Evolutionary conservation across 2,888 invertebrate genomes (phyloP), one percentile per base, ranked within the genome.

Genomic region (Apodemia duryi): DNA sequence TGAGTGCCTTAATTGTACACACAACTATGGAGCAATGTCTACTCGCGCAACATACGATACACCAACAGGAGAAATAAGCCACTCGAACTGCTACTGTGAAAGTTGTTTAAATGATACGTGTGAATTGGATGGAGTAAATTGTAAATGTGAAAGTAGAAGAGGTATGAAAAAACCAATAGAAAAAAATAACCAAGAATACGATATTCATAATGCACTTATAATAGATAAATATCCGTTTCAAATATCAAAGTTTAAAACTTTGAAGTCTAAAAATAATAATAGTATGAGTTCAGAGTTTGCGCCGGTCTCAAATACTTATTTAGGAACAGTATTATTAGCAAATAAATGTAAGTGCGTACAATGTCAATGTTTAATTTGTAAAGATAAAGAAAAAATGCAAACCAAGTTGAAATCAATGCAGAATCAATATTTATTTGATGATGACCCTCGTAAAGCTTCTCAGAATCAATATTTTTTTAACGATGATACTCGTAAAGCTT

Each of bases 1-100:
- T 69, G 77, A 80, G 46, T 88, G 86, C 66, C 70, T 71, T 41
- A 74, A 82, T 64, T 86, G 86, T 66, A 68, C 70, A 2, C 75
- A 73, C 29, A 71, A 69, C 60, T 74, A 70, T 52, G 68, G 65
- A 6, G 68, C 76, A n/a, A 65, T 74, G 57, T 61, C 75, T n/a
- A 70, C 78, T 4, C 76, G 68, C 65, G 49, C 67, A 38, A 75
- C 73, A 60, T 80, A 73, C 32, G 81, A 85, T 68, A 77, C 76
- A 68, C 78, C 81, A 6, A 82, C 82, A 3, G 77, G 74, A 13
- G 77, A 77, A 11, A 75, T 73, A 35, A 79, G 78, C 54, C 76
- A 77, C 35, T 69, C 67, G 10, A 70, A 72, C 46, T 85, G 84
- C 65, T 73, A 72, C 11, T 86, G 83, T 66, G 79, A 81, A 21